phyloP scores from a whole-genome alignment of 2,888 invertebrate species.

The Platerodrilus igneus region DNA sequence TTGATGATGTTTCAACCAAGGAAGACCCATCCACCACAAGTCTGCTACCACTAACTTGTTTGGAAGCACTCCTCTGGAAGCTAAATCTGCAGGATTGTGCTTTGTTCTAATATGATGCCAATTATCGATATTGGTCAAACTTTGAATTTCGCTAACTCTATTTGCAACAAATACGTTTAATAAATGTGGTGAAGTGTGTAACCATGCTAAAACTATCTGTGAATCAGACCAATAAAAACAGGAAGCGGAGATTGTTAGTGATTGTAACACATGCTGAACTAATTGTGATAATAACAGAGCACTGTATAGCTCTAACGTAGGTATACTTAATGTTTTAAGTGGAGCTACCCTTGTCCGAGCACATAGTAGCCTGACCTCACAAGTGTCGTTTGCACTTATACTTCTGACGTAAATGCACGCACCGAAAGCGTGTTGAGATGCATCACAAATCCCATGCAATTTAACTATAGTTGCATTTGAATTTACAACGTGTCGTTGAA shows the following conservation, averaged over 20 bases:
- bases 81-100: slow-evolving; percentile 8
- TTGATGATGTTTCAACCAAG: slow-evolving; percentile 1
- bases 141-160: background rate
- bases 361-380: too few relatives aligned
- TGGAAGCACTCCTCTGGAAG: slow-evolving; percentile 2
- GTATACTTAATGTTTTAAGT: slow-evolving; percentile 24
- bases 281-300: slow-evolving; percentile 29
- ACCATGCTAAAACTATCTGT: background rate
- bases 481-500: slow-evolving; percentile 17
- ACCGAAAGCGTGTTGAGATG: slow-evolving; percentile 14
- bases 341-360: slow-evolving; percentile 18
- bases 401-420: too few relatives aligned
- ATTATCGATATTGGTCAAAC: background rate
- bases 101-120: slow-evolving; percentile 1
- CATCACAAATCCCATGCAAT: slow-evolving; percentile 20
- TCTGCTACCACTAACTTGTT: background rate
- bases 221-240: background rate
- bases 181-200: background rate
- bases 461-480: slow-evolving; percentile 7
- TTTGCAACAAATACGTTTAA: slow-evolving; percentile 2
- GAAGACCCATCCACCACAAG: slow-evolving; percentile 7
- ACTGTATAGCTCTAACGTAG: slow-evolving; percentile 32
- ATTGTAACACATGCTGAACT: slow-evolving; percentile 11
- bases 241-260: background rate
- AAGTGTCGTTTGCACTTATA: too few relatives aligned